These are phyloP conservation scores for Leptonema lineaticorne DNA, from an alignment of 1,140 invertebrate species.

Conservation along the genomic window DNA sequence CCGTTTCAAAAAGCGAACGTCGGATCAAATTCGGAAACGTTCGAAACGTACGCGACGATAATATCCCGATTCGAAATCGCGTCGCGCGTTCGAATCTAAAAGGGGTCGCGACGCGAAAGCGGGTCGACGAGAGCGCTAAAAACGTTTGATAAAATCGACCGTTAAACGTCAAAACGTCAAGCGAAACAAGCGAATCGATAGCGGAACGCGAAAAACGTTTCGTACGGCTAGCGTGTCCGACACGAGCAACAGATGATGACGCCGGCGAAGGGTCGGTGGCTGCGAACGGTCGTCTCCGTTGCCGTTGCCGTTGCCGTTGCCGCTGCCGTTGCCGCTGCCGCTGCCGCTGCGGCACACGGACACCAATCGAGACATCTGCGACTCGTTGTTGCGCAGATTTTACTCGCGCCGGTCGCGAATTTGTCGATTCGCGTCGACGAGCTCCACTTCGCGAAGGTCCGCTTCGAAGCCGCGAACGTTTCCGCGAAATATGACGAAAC, in stretches of 20 bases:
- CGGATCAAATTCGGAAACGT: too few species aligned
- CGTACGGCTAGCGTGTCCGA: slow-evolving; percentile 11
- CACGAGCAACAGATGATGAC: slow-evolving; percentile 22
- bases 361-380: slow-evolving; percentile 24
- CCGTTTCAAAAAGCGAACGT: too few species aligned
- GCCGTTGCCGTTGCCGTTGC: background rate
- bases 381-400: background rate
- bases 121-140: too few species aligned
- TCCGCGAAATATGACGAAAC: too few species aligned
- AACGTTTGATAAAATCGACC: too few species aligned
- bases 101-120: too few species aligned
- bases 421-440: background rate
- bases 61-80: too few species aligned
- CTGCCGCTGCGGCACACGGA: slow-evolving; percentile 4
- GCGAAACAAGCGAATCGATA: too few species aligned
- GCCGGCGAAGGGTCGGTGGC: background rate
- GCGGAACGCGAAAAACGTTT: too few species aligned
- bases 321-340: background rate
- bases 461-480: background rate
- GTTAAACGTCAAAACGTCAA: too few species aligned
- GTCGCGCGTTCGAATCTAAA: too few species aligned
- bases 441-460: background rate
- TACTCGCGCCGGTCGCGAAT: background rate
- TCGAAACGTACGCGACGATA: too few species aligned
- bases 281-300: background rate